Percentiles rank a stretch among this genome's conserved stretches.
These are phyloP conservation scores for Halcyon senegalensis DNA, from an alignment of 2,113 vertebrate genomes.

Conservation along the genomic window DNA sequence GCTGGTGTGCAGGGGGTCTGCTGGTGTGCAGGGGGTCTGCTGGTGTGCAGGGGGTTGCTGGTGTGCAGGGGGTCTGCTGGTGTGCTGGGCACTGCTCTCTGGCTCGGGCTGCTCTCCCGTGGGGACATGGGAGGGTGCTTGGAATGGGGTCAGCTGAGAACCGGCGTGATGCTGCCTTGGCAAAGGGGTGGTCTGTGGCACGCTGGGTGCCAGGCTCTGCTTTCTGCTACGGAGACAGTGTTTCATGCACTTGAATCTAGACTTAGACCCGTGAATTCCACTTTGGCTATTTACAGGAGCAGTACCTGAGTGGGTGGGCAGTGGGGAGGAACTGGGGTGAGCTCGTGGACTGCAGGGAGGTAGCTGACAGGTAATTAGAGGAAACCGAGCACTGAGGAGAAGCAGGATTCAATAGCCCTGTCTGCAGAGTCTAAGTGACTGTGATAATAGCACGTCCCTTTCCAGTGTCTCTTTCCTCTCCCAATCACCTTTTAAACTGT, in stretches of 20 bases:
- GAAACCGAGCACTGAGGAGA: neutral
- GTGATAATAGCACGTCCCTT: neutral
- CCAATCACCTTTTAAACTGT: neutral
- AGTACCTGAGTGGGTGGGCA: neutral
- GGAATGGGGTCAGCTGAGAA: neutral
- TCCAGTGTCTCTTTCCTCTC: neutral
- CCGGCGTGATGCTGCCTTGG: neutral
- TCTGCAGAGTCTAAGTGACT: neutral
- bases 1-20: neutral
- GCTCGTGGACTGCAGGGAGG: neutral
- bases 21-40: neutral
- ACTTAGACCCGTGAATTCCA: neutral
- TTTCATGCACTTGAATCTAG: neutral
- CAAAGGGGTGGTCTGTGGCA: neutral
- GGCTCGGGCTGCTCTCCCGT: neutral
- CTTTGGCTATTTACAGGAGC: neutral
- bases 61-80: neutral
- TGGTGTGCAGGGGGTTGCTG: neutral
- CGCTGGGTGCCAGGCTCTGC: fast-evolving
- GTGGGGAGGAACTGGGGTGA: neutral
- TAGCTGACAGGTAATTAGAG: neutral
- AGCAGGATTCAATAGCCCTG: neutral
- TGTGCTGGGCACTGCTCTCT: neutral
- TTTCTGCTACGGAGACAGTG: neutral
- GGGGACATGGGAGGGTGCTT: neutral